Base-by-base conservation (phyloP, 2,888 invertebrate species). In the Sepiola atlantica region DNA sequence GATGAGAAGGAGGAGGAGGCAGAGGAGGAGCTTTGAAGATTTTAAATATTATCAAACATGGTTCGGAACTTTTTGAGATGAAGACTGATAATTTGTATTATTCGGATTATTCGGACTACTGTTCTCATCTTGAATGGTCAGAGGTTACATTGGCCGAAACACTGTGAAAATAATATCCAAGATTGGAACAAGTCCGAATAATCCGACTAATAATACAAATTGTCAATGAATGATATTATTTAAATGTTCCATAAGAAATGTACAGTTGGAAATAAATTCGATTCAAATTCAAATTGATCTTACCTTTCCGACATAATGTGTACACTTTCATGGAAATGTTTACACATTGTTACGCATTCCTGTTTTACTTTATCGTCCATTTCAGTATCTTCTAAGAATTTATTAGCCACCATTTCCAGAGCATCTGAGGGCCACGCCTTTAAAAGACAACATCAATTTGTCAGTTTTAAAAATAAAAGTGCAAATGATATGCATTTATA, bases 381-480 rank as follows among this genome's bases (percentile, higher is more conserved):
- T 94, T 97, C 97, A 21, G 97, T 96, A 12, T 97, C 97, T 95
- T 97, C 97, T 91, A 97, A 96, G 95, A 97, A 97, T 95, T 97
- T 97, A 95, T 97, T 97, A 35, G 97, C 97, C 92, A 97, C 97
- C 97, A 97, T 97, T 95, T 97, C 97, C 93, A 97, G 95, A 92
- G 97, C 97, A 96, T 97, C 97, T 95, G 97, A 97, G 10, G 97
- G 97, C 97, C 97, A 97, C 0, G 97, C 97, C 97, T 98, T 94
- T 12, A 95, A 94, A 91, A 94, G 45, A 90, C 90, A 77, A 77
- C 10, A 61, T 32, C 10, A 77, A 77, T 77, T 77, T n/a, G 16
- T 92, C 10, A 77, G 12, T 45, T 45, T 45, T 45, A 45, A 45
- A 45, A 32, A n/a, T n/a, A 32, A 45, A 77, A n/a, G 16, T 77